These are phyloP conservation scores for Eurois occulta DNA, from an alignment of 2,888 invertebrate genomes.

Conservation along the genomic window DNA sequence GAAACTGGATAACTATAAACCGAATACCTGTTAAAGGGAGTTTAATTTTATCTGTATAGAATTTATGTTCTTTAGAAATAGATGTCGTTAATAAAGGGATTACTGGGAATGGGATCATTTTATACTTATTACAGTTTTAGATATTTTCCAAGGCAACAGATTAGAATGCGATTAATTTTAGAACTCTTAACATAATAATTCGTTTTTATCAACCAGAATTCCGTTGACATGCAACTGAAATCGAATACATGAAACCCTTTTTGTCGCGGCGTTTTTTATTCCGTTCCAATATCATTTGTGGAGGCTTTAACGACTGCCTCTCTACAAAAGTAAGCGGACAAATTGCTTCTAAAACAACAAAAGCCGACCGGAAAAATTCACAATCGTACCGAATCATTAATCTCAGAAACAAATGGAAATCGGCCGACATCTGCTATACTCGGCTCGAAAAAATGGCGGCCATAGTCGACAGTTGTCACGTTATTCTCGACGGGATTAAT, in stretches of 20 bases:
- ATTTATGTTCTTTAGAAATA: background rate
- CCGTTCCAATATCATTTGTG: slow-evolving; percentile 86
- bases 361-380: slow-evolving; percentile 91
- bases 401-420: slow-evolving; percentile 91
- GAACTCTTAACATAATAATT: background rate
- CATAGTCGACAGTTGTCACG: slow-evolving; percentile 91
- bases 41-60: background rate
- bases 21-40: background rate
- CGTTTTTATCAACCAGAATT: slow-evolving; percentile 24
- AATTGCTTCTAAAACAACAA: slow-evolving; percentile 91
- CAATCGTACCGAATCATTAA: slow-evolving; percentile 91
- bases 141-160: slow-evolving; percentile 1
- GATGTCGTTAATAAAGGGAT: background rate
- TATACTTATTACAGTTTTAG: background rate
- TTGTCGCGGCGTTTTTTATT: slow-evolving; percentile 80
- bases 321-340: slow-evolving; percentile 90
- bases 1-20: background rate
- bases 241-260: slow-evolving; percentile 71
- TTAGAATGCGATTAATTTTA: slow-evolving; percentile 19
- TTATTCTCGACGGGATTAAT: slow-evolving; percentile 91
- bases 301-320: slow-evolving; percentile 88
- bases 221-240: slow-evolving; percentile 47
- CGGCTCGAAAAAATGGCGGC: slow-evolving; percentile 88
- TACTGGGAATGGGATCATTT: background rate
- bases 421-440: slow-evolving; percentile 90